Evolutionary conservation across 37 sponge, comb jelly and placozoan species (phyloP).

Genomic region (Beroe forskalii): DNA sequence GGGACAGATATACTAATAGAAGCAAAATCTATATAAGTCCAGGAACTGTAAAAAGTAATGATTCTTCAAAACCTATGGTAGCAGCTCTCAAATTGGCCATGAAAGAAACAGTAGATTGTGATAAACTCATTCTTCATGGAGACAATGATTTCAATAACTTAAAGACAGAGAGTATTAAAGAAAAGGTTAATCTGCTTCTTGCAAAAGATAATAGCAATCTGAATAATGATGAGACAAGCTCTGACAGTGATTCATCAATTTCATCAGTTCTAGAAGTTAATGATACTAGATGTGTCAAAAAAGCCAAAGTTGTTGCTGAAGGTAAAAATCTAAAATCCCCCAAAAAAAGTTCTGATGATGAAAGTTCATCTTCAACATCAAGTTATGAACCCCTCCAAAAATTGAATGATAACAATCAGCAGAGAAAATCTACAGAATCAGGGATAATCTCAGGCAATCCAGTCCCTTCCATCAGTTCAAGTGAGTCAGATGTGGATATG

Average conservation of each 20-base stretch:
- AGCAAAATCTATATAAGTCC: constrained; percentile 38
- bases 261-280: no score
- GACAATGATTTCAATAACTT: background rate
- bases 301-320: background rate
- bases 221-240: background rate
- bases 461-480: background rate
- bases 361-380: no score
- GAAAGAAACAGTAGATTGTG: background rate
- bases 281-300: background rate
- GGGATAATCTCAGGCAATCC: background rate
- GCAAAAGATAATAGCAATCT: background rate
- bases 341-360: no score
- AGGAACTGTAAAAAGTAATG: background rate
- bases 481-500: background rate
- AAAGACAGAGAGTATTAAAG: background rate
- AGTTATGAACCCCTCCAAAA: no score
- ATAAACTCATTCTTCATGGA: background rate
- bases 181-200: background rate
- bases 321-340: no score
- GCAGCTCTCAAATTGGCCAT: background rate
- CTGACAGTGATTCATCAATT: constrained; percentile 47
- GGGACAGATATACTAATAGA: constrained; percentile 31
- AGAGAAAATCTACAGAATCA: no score
- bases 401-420: no score
- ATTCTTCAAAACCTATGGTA: background rate